Base-by-base conservation (phyloP, 2,113 vertebrate genomes). In the Rhadina sibilatrix region DNA sequence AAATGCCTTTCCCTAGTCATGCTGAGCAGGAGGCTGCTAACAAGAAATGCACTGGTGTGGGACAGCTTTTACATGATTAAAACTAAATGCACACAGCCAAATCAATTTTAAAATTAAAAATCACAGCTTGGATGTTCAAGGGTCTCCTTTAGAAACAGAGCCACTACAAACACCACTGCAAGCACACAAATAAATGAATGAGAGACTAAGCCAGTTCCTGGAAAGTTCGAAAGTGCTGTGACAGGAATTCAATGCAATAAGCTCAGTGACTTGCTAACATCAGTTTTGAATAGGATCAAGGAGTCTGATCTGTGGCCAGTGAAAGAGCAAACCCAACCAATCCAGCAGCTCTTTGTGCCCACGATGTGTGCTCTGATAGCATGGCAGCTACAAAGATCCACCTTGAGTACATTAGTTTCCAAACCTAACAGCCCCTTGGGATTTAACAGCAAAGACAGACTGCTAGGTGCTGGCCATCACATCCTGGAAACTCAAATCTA, bases 351-450 rank as follows among this genome's bases (percentile, higher is more conserved):
- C 37, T 72, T 50, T 49, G 30, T 52, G 37, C 11, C 63, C 27
- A 30, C 4, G 30, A 60, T 33, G 19, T 0, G 0, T 33, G 15
- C 35, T 37, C 30, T 3, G 1, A 33, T 30, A 21, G 49, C n/a
- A 66, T 2, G 16, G 66, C 47, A 93, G 46, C 61, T 53, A 38
- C 57, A 64, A 23, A 80, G 49, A 63, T 28, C 13, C 38, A 54
- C 20, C 25, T 8, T 25, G 28, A 85, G 46, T 12, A 52, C 31
- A 27, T 35, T 6, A 80, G 22, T 31, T 86, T 90, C 28, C 66
- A 94, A 86, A 78, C 19, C 31, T 37, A 56, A 37, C 21, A 72
- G 42, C 11, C 31, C 12, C 12, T 40, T 63, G 24, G 12, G 17
- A 38, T 84, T 42, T 38, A 46, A 49, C 54, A 74, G 54, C 71